A percentile compares a stretch with the other conserved stretches of the same genome.
These are phyloP conservation scores for Hemibagrus wyckioides DNA, from an alignment of 2,113 vertebrate species.

Conservation along the genomic window DNA sequence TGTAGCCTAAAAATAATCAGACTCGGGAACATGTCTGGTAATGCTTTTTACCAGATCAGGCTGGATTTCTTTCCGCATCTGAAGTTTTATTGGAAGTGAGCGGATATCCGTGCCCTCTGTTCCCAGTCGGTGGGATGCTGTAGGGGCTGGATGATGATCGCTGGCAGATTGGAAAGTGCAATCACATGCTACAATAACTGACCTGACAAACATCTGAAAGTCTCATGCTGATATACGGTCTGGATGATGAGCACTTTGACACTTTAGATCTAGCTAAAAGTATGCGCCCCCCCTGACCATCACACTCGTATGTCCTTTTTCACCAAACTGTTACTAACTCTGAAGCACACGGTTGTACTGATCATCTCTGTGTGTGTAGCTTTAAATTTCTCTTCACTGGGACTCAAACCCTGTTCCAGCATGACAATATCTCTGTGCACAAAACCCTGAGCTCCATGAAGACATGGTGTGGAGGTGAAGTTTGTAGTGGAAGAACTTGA, in stretches of 20 bases:
- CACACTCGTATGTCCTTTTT: no score
- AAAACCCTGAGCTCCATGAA: neutral
- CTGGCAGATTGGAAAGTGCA: slow-evolving; percentile 30
- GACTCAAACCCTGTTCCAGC: neutral
- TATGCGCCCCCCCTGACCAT: no score
- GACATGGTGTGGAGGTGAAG: neutral
- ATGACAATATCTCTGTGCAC: neutral
- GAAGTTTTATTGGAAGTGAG: slow-evolving; percentile 3
- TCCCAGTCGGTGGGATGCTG: slow-evolving; percentile 3
- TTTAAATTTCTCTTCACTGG: neutral
- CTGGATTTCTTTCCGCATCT: slow-evolving; percentile 2
- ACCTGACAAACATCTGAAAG: neutral
- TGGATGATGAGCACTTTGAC: neutral
- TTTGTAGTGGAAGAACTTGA: neutral
- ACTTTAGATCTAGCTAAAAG: no score
- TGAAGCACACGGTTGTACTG: neutral
- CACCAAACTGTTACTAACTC: neutral
- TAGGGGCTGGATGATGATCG: neutral
- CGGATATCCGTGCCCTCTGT: slow-evolving; percentile 23
- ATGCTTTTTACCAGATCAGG: neutral
- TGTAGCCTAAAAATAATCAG: slow-evolving; percentile 13
- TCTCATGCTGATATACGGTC: neutral
- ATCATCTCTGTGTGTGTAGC: neutral
- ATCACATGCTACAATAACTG: neutral
- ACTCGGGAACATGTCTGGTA: slow-evolving; percentile 14